Base-by-base conservation (phyloP, 2,113 vertebrate genomes). In the Halichoeres trimaculatus region DNA sequence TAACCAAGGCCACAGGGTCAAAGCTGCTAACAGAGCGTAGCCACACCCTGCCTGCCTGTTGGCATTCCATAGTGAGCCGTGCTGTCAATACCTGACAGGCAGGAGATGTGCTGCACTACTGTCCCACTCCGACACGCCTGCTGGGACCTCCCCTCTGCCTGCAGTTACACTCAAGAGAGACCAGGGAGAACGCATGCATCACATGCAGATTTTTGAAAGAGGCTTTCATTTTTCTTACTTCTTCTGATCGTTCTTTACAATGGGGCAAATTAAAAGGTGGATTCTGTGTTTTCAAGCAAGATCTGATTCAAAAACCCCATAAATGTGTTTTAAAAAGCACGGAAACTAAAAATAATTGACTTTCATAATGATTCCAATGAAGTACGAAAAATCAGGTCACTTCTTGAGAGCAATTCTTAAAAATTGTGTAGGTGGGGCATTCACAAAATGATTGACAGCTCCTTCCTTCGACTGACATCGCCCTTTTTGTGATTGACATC, bases 1-100 rank as follows among this genome's bases (percentile, higher is more conserved):
- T 87, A 90, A 86, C 56, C 60, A 65, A 83, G 87, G 87, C 84
- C 76, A 78, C 41, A n/a, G 63, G 72, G 80, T 88, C 78, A 83
- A 66, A 64, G 69, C 43, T 8, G 74, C 57, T 2, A 53, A 56
- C 70, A 66, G 14, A 54, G 55, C 16, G 14, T 54, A 35, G 81
- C 81, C 86, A 84, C 83, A 66, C 81, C 81, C 88, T 57, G 70
- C 61, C 54, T 13, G 63, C 43, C 69, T 88, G 63, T 85, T 86
- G 62, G 79, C 72, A 85, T 89, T 87, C 80, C 82, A 79, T 54
- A 76, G 76, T 80, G 76, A 81, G 47, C 58, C 19, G 36, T 43
- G n/a, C 70, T 1, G 72, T 86, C 89, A 68, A 80, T 84, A 70
- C 59, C 54, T 60, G 65, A 70, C 68, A 61, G 57, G 54, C 58